phyloP scores from a whole-genome alignment of 2,797 vertebrate genomes.

The Pangasius larnaudii region DNA sequence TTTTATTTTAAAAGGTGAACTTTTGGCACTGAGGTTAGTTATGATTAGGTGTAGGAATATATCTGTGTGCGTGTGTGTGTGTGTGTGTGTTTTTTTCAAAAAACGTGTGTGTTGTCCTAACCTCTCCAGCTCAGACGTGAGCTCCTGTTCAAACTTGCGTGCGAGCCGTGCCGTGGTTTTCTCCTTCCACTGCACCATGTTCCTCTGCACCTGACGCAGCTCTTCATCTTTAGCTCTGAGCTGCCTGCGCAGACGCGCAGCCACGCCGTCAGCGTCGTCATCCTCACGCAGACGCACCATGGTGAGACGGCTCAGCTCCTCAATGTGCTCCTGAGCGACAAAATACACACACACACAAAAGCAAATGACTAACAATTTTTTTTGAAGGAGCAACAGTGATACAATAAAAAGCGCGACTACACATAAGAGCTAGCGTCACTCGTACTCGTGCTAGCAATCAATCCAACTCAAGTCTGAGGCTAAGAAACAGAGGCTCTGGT shows the following conservation, averaged over 20 bases:
- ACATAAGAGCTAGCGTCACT: neutral
- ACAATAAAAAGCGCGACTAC: neutral
- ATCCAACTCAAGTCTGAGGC: neutral
- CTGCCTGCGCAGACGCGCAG: constrained; percentile 68
- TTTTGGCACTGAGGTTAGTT: too few species aligned
- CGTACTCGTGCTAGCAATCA: too few species aligned
- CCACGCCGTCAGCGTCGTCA: constrained; percentile 50
- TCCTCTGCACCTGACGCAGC: constrained; percentile 72
- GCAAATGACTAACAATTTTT: neutral
- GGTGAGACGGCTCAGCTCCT: constrained; percentile 75
- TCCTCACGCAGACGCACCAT: constrained; percentile 58
- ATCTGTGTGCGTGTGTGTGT: neutral
- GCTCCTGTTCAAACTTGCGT: constrained; percentile 72
- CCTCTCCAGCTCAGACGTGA: constrained; percentile 76
- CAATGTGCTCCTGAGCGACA: constrained; percentile 74
- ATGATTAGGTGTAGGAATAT: neutral
- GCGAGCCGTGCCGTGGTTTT: constrained; percentile 70
- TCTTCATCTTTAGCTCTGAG: constrained; percentile 74
- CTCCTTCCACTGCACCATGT: constrained; percentile 75
- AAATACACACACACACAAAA: neutral
- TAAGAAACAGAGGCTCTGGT: neutral
- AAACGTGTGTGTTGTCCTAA: constrained; percentile 44
- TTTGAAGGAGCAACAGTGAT: neutral
- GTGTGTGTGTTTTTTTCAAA: neutral
- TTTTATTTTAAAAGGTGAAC: too few species aligned